phyloP scores from a whole-genome alignment of 2,113 vertebrate species.

The Opisthocomus hoazin region DNA sequence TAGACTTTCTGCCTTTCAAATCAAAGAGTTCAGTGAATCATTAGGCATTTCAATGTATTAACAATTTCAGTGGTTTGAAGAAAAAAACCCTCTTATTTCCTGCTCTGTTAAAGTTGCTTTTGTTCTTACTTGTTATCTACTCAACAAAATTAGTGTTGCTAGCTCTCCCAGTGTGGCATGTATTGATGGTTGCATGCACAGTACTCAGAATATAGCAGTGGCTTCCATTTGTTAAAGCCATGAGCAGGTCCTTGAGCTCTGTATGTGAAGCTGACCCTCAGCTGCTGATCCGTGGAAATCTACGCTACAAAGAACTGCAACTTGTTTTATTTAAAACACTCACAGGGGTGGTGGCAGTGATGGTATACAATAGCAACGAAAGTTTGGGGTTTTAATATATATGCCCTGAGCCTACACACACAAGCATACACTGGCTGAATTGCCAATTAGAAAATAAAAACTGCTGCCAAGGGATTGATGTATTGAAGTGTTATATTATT shows the following conservation, averaged over 20 bases:
- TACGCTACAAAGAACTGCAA: neutral
- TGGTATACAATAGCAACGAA: neutral
- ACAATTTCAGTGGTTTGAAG: slow-evolving; percentile 40
- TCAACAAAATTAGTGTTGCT: slow-evolving; percentile 20
- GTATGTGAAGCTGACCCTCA: neutral
- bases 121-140: slow-evolving; percentile 28
- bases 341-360: neutral
- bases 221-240: neutral
- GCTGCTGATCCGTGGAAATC: neutral
- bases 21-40: slow-evolving; percentile 65
- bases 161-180: neutral
- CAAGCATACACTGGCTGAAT: neutral
- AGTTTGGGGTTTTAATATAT: neutral
- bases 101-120: slow-evolving; percentile 45
- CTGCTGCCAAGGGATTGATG: neutral
- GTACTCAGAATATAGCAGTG: neutral
- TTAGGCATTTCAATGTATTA: slow-evolving; percentile 56
- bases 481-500: neutral
- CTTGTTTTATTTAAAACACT: neutral
- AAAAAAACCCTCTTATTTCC: slow-evolving; percentile 20
- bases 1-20: slow-evolving; percentile 68
- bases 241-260: neutral
- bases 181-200: neutral
- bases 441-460: slow-evolving; percentile 17
- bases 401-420: neutral